Evolutionary conservation across 1,140 invertebrate genomes (phyloP), one percentile per base, ranked within the genome.

Genomic region (Drosophila ohnishii): DNA sequence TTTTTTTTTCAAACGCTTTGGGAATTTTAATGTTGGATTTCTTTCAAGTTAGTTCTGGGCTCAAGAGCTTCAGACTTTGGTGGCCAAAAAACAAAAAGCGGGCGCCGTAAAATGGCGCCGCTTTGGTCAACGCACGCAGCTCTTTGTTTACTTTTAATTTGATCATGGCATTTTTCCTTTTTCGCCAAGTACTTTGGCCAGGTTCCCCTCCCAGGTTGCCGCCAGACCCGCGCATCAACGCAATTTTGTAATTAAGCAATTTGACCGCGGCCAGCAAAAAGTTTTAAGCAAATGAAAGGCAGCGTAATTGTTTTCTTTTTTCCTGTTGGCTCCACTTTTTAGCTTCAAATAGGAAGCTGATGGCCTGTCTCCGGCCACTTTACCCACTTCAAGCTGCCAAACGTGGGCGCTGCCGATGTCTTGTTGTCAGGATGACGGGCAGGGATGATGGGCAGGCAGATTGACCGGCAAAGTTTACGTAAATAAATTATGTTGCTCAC

Each of bases 81-180:
- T 37, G 51, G 59, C n/a, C 44, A 34, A 53, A 57, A 57, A 62
- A 75, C 67, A 75, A 87, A 86, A 86, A 79, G 60, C 45, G 50
- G 75, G 47, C 70, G 75, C 75, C 83, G 66, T 59, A 82, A 82
- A 87, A 87, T 73, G 67, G 83, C 83, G 83, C 84, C 84, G 84
- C 84, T 71, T 73, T 88, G 82, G 78, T 82, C 78, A 82, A 87
- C 75, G 75, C 75, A 78, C 75, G 75, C 67, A 69, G 78, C 84
- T 69, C 81, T 88, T 88, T 88, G 84, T 88, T 88, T 88, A 90
- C 80, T 88, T 88, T 89, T 88, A 88, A 88, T 88, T 88, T 88
- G 77, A 85, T 88, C 77, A 77, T 65, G 63, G 55, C 57, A 22
- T 45, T 72, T 60, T 58, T 53, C 25, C 57, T 42, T 19, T 42